phyloP scores from a whole-genome alignment of 2,113 vertebrate species.

The Onychostoma macrolepis region DNA sequence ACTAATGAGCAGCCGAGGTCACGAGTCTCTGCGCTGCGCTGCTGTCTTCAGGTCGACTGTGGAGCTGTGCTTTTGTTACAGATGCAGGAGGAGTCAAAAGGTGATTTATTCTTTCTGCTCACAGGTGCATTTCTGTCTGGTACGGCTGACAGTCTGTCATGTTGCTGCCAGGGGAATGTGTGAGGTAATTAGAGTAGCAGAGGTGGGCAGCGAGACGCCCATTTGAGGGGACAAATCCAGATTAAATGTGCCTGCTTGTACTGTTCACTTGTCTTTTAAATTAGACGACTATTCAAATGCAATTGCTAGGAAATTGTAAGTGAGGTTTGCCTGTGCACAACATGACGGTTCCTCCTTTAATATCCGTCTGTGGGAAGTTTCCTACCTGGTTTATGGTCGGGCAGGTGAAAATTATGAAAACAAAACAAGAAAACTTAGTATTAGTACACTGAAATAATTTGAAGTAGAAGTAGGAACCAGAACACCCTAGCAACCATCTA shows the following conservation, averaged over 20 bases:
- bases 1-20: constrained; percentile 42
- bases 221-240: constrained; percentile 25
- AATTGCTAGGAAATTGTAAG: neutral
- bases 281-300: constrained; percentile 1
- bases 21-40: constrained; percentile 15
- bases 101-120: constrained; percentile 46
- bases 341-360: neutral
- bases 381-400: neutral
- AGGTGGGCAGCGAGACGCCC: neutral
- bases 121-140: constrained; percentile 52
- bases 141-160: constrained; percentile 54
- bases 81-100: constrained; percentile 54
- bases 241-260: constrained; percentile 31
- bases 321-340: neutral
- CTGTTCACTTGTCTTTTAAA: neutral
- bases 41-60: constrained; percentile 9
- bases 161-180: constrained; percentile 53
- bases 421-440: too few species aligned
- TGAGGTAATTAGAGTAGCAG: constrained; percentile 58
- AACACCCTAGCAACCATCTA: too few species aligned
- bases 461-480: too few species aligned
- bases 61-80: constrained; percentile 26
- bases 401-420: too few species aligned
- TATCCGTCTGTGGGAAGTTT: neutral
- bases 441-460: too few species aligned